Evolutionary conservation across 2,113 vertebrate species (phyloP).

Genomic region (Perca fluviatilis): DNA sequence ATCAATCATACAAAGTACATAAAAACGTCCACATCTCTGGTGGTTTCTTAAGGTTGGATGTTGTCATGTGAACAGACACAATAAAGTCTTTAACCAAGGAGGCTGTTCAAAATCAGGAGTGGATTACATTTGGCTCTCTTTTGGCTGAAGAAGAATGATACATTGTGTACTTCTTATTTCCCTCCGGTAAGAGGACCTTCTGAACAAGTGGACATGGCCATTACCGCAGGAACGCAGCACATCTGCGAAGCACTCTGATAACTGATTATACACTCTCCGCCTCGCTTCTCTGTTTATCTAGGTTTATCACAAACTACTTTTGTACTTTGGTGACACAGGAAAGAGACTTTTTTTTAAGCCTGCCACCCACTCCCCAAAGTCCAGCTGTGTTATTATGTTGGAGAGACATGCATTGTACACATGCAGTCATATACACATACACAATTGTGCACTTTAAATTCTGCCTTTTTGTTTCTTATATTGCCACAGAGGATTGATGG

Average conservation of each 20-base stretch:
- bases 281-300: conserved; percentile 87
- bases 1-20: background rate
- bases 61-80: conserved; percentile 35
- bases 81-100: conserved; percentile 10
- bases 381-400: conserved; percentile 88
- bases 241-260: conserved; percentile 79
- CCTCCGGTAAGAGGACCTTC: conserved; percentile 38
- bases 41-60: background rate
- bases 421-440: conserved; percentile 28
- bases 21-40: background rate
- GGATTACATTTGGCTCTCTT: conserved; percentile 31
- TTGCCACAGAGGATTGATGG: conserved; percentile 24
- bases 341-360: conserved; percentile 76
- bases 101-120: conserved; percentile 49
- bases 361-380: conserved; percentile 74
- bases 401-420: conserved; percentile 49
- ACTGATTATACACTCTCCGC: conserved; percentile 79
- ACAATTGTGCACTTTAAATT: conserved; percentile 24
- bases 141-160: conserved; percentile 43
- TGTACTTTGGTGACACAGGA: conserved; percentile 78
- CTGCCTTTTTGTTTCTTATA: conserved; percentile 24
- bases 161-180: conserved; percentile 54
- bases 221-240: conserved; percentile 66
- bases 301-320: conserved; percentile 86
- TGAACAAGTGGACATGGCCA: conserved; percentile 56